These are phyloP conservation scores for Scaptomyza montana DNA, from an alignment of 1,140 invertebrate genomes.

Conservation along the genomic window DNA sequence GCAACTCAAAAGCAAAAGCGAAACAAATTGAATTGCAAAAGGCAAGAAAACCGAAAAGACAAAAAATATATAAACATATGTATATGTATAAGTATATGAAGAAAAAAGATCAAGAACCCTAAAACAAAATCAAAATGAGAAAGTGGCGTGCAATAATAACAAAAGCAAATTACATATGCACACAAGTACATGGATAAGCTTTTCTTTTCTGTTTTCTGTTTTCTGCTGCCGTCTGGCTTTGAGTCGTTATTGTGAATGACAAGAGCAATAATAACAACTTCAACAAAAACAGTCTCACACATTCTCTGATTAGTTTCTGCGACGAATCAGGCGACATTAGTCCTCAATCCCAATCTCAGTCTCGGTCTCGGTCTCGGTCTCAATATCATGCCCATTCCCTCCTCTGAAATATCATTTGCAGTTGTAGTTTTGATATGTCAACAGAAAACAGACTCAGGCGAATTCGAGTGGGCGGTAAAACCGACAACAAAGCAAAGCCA, in stretches of 20 bases:
- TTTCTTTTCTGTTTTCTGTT: background rate
- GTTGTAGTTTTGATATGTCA: slow-evolving; percentile 20
- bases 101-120: slow-evolving; percentile 4
- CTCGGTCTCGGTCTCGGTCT: background rate
- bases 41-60: background rate
- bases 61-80: background rate
- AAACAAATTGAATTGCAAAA: slow-evolving; percentile 51
- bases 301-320: slow-evolving; percentile 75
- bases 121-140: slow-evolving; percentile 25
- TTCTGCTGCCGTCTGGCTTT: background rate
- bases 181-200: slow-evolving; percentile 51
- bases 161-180: slow-evolving; percentile 78
- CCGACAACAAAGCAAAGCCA: slow-evolving; percentile 39
- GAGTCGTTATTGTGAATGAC: slow-evolving; percentile 55
- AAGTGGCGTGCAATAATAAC: slow-evolving; percentile 62
- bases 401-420: slow-evolving; percentile 33
- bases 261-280: slow-evolving; percentile 41
- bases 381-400: background rate
- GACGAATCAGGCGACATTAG: slow-evolving; percentile 46
- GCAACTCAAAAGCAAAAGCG: slow-evolving; percentile 25
- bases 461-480: slow-evolving; percentile 3
- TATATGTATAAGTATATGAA: background rate
- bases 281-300: slow-evolving; percentile 44
- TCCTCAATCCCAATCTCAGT: slow-evolving; percentile 27
- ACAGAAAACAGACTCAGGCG: slow-evolving; percentile 12